Evolutionary conservation across 1,140 invertebrate genomes (phyloP).

Genomic region (Nasonia longicornis): DNA sequence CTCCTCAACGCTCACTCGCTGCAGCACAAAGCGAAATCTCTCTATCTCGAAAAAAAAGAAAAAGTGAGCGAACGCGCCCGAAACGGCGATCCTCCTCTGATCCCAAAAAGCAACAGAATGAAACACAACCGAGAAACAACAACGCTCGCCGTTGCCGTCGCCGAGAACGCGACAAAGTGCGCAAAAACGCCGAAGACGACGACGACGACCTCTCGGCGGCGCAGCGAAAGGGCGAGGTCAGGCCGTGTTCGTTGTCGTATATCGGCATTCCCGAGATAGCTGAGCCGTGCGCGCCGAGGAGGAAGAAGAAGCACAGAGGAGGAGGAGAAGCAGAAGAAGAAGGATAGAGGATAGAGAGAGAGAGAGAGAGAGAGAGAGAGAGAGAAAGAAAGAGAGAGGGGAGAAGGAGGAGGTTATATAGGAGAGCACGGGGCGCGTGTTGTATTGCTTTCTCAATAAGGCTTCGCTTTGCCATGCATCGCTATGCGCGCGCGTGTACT

Average conservation of each 20-base stretch:
- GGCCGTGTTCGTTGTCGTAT: not conserved
- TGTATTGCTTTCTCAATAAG: conserved; percentile 63
- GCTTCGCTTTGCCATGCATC: conserved; percentile 57
- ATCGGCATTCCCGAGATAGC: conserved; percentile 39
- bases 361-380: not conserved
- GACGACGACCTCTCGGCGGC: not conserved
- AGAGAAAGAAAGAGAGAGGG: not conserved
- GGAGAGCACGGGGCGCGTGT: not conserved
- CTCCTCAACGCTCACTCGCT: no score
- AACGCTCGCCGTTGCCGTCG: not conserved
- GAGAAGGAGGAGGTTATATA: conserved; percentile 8
- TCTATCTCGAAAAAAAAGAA: not conserved
- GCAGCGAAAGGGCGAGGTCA: conserved; percentile 14
- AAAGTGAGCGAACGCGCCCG: not conserved
- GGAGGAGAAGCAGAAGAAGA: no score
- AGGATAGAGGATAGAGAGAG: no score
- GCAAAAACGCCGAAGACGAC: not conserved
- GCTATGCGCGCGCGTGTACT: not conserved
- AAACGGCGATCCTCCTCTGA: not conserved
- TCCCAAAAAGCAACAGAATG: not conserved
- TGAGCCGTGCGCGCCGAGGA: not conserved
- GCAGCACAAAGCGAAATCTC: not conserved
- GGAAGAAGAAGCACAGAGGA: not conserved
- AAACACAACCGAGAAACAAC: not conserved
- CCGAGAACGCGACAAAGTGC: not conserved